Evolutionary conservation across 2,113 vertebrate species (phyloP).

Genomic region (Oxygymnocypris stewartii): DNA sequence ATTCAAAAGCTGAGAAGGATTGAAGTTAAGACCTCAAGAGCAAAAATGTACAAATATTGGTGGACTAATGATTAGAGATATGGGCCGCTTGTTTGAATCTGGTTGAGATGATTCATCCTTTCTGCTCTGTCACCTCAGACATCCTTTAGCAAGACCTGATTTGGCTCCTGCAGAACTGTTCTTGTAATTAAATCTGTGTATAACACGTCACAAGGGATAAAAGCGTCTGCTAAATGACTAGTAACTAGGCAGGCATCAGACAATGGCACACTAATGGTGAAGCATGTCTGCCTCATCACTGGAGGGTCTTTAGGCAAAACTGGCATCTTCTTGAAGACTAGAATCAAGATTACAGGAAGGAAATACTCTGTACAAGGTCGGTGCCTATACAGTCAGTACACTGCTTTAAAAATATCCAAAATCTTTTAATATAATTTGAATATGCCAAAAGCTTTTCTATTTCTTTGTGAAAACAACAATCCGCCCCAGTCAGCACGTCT

Average conservation of each 20-base stretch:
- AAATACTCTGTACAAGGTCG: background rate
- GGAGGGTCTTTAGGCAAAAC: background rate
- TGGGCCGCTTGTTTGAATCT: background rate
- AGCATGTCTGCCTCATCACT: background rate
- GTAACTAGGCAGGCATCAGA: constrained; percentile 26
- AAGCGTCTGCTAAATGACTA: constrained; percentile 33
- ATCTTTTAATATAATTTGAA: constrained; percentile 2
- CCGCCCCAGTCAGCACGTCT: constrained; percentile 21
- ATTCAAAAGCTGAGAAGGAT: background rate
- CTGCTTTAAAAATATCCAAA: background rate
- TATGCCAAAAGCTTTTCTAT: constrained; percentile 24
- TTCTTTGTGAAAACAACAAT: constrained; percentile 33
- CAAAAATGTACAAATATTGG: background rate
- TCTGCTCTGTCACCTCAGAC: background rate
- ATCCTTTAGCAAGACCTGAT: background rate
- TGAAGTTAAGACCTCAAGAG: background rate
- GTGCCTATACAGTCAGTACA: background rate
- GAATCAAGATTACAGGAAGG: background rate
- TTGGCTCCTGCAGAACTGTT: background rate
- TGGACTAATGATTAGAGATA: background rate
- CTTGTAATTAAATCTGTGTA: constrained; percentile 14
- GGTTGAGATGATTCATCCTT: background rate
- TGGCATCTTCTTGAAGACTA: constrained; percentile 1
- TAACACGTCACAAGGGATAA: constrained; percentile 11
- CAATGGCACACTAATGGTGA: constrained; percentile 13